These are phyloP conservation scores for Craseonycteris thonglongyai DNA, from an alignment of 2,113 vertebrate genomes.

Conservation along the genomic window DNA sequence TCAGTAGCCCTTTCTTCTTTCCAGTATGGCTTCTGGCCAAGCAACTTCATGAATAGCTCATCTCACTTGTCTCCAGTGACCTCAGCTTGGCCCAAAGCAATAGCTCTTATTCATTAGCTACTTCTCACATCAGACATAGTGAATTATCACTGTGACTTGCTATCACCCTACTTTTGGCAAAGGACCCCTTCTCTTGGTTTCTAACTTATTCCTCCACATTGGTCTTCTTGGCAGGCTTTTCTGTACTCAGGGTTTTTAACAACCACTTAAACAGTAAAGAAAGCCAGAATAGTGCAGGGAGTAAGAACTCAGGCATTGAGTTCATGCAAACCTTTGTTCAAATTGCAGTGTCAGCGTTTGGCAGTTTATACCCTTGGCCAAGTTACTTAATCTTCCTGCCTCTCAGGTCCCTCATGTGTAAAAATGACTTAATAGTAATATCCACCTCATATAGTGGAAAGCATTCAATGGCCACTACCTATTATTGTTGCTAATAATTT, in stretches of 20 bases:
- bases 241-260: background rate
- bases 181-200: background rate
- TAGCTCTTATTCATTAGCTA: background rate
- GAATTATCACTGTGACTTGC: background rate
- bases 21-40: background rate
- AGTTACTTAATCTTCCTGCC: background rate
- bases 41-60: background rate
- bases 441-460: background rate
- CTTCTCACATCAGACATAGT: background rate
- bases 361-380: background rate
- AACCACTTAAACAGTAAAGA: background rate
- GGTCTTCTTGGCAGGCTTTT: background rate
- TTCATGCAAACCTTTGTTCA: background rate
- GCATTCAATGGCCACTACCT: background rate
- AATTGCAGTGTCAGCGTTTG: background rate
- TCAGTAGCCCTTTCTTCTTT: background rate
- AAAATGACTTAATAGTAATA: background rate
- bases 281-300: background rate
- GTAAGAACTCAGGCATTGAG: background rate
- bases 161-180: background rate
- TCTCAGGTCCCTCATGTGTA: background rate
- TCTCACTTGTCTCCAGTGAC: background rate
- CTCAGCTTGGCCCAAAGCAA: background rate
- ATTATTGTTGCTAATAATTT: background rate
- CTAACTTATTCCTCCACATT: background rate